Conservation (phyloP, 2,797 vertebrate species). For the Taenioides sp. region DNA sequence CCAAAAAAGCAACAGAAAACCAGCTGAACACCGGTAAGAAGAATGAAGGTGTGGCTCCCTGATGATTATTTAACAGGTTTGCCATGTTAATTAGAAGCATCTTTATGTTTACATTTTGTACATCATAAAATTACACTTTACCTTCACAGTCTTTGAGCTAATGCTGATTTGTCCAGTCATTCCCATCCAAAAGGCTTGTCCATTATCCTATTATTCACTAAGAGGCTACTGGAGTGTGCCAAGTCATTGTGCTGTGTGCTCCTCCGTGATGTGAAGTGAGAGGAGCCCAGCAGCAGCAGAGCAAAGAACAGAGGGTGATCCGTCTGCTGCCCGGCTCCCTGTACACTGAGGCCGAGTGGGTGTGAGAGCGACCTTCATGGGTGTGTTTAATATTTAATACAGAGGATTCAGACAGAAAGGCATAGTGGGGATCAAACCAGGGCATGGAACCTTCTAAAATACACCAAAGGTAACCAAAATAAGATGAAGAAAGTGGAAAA, state of each 20-base stretch:
- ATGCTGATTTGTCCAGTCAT: conserved; percentile 34
- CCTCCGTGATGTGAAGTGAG: conserved; percentile 40
- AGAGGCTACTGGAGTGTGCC: conserved; percentile 19
- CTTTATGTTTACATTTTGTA: background rate
- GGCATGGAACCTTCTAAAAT: background rate
- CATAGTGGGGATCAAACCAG: conserved; percentile 11
- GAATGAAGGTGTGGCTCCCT: conserved; percentile 32
- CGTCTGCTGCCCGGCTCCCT: conserved; percentile 36
- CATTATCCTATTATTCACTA: conserved; percentile 9
- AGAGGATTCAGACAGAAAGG: conserved; percentile 46
- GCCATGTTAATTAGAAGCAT: background rate
- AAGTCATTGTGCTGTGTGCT: conserved; percentile 41
- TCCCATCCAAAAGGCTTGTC: conserved; percentile 21
- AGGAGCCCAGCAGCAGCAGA: conserved; percentile 15
- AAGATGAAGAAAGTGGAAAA: background rate
- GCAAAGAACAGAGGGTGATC: conserved; percentile 37
- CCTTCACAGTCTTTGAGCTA: conserved; percentile 46
- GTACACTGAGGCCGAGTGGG: conserved; percentile 30
- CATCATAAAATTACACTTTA: conserved; percentile 32
- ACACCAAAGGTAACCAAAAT: background rate
- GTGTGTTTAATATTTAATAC: conserved; percentile 67
- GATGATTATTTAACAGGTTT: background rate
- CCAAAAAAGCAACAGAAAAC: conserved; percentile 26
- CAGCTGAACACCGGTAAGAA: conserved; percentile 17
- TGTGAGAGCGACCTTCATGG: conserved; percentile 47